phyloP scores from a whole-genome alignment of 2,797 vertebrate species.

The Enoplosus armatus region DNA sequence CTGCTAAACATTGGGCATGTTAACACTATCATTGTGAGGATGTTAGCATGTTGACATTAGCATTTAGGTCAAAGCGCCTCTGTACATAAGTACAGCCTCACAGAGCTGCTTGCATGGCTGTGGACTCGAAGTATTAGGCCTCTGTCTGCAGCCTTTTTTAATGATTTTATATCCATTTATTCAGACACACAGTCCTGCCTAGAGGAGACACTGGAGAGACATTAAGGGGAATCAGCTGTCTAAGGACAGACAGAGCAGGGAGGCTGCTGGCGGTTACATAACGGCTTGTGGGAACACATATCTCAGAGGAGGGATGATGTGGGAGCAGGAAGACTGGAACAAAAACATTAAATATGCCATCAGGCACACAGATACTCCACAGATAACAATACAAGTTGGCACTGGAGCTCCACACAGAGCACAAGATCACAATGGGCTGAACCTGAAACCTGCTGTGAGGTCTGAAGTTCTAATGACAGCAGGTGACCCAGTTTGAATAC shows the following conservation, averaged over 20 bases:
- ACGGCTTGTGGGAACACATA: conserved; percentile 24
- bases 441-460: conserved; percentile 23
- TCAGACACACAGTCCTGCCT: conserved; percentile 1
- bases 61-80: neutral
- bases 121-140: neutral
- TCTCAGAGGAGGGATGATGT: conserved; percentile 36
- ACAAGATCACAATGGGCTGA: neutral
- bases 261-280: conserved; percentile 39
- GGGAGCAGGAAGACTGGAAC: conserved; percentile 23
- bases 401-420: neutral
- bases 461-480: neutral
- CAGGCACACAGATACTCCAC: conserved; percentile 1
- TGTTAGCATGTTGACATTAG: no score
- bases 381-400: conserved; percentile 10
- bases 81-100: neutral
- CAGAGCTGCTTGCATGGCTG: neutral
- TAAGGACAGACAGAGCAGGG: neutral
- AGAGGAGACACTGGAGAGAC: neutral
- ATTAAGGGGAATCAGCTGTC: neutral
- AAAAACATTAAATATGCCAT: conserved; percentile 33
- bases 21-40: no score
- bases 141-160: neutral
- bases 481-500: conserved; percentile 9
- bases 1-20: no score
- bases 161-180: neutral